phyloP scores from a whole-genome alignment of 1,140 invertebrate genomes.

The Callitettix versicolor region DNA sequence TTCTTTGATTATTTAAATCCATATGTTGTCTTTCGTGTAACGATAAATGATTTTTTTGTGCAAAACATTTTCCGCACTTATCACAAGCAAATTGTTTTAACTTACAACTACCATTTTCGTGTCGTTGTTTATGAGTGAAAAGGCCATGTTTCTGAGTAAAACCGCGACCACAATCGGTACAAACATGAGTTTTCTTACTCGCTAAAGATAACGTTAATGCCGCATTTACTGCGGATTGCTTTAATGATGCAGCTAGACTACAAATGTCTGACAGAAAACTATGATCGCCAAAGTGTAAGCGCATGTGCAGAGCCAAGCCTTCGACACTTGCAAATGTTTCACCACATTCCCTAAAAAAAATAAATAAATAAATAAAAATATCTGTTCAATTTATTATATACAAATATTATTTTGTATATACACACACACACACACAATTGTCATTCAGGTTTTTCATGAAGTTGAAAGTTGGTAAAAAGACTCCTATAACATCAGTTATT shows the following conservation, averaged over 20 bases:
- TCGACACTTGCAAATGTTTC: slow-evolving; percentile 55
- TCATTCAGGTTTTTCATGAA: too few relatives aligned
- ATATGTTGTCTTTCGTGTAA: slow-evolving; percentile 72
- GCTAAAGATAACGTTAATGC: slow-evolving; percentile 28
- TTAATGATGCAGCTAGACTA: slow-evolving; percentile 60
- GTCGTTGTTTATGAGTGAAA: slow-evolving; percentile 59
- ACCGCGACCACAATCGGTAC: slow-evolving; percentile 70
- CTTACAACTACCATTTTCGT: slow-evolving; percentile 69
- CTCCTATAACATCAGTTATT: too few relatives aligned
- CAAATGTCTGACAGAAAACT: slow-evolving; percentile 77
- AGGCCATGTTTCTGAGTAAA: slow-evolving; percentile 74
- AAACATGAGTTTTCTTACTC: slow-evolving; percentile 63
- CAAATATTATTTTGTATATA: too few relatives aligned
- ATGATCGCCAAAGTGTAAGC: slow-evolving; percentile 70
- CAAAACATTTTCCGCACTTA: slow-evolving; percentile 78
- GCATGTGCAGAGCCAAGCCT: slow-evolving; percentile 64
- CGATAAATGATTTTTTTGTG: slow-evolving; percentile 71
- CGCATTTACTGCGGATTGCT: slow-evolving; percentile 33
- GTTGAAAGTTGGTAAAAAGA: too few relatives aligned
- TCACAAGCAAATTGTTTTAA: slow-evolving; percentile 68
- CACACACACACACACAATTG: too few relatives aligned
- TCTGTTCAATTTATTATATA: too few relatives aligned
- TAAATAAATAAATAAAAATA: too few relatives aligned
- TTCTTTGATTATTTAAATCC: slow-evolving; percentile 40
- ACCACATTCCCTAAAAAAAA: slow-evolving; percentile 45